Evolutionary conservation across 2,113 vertebrate genomes (phyloP).

Genomic region (Mugil cephalus): DNA sequence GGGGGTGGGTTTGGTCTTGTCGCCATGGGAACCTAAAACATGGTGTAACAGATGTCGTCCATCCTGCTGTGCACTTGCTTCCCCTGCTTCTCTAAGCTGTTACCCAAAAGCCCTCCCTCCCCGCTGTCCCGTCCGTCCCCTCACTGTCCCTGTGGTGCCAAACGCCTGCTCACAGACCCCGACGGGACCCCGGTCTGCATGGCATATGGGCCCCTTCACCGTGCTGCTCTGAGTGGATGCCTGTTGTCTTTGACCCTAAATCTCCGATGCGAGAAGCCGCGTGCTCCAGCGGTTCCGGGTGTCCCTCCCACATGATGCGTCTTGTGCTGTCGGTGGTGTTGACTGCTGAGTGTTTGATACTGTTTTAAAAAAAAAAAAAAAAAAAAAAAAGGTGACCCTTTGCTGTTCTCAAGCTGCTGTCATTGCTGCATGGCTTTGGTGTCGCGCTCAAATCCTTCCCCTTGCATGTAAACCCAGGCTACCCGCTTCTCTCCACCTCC

Average conservation of each 20-base stretch:
- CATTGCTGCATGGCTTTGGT: conserved; percentile 74
- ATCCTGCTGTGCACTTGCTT: conserved; percentile 69
- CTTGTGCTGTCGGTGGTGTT: conserved; percentile 24
- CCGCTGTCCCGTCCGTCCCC: conserved; percentile 32
- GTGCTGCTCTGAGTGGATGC: conserved; percentile 11
- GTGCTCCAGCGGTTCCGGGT: not conserved
- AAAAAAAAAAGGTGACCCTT: conserved; percentile 13
- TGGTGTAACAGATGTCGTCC: conserved; percentile 79
- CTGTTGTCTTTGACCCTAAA: not conserved
- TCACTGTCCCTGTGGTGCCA: conserved; percentile 49
- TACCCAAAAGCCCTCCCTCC: not conserved
- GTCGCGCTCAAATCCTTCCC: conserved; percentile 74
- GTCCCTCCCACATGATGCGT: conserved; percentile 26
- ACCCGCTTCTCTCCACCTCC: conserved; percentile 21
- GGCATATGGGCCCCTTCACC: conserved; percentile 59
- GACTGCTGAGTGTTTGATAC: conserved; percentile 8
- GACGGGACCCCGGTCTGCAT: conserved; percentile 62
- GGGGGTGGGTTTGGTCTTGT: conserved; percentile 38
- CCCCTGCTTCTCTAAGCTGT: conserved; percentile 54
- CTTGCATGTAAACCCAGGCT: conserved; percentile 62
- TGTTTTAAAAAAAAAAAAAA: too few relatives aligned
- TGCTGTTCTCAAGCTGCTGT: conserved; percentile 31
- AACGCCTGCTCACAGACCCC: conserved; percentile 41
- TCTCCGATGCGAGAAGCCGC: conserved; percentile 5
- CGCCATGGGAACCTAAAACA: conserved; percentile 74